phyloP scores from a whole-genome alignment of 2,113 vertebrate genomes.

The Melanocharis versteri region DNA sequence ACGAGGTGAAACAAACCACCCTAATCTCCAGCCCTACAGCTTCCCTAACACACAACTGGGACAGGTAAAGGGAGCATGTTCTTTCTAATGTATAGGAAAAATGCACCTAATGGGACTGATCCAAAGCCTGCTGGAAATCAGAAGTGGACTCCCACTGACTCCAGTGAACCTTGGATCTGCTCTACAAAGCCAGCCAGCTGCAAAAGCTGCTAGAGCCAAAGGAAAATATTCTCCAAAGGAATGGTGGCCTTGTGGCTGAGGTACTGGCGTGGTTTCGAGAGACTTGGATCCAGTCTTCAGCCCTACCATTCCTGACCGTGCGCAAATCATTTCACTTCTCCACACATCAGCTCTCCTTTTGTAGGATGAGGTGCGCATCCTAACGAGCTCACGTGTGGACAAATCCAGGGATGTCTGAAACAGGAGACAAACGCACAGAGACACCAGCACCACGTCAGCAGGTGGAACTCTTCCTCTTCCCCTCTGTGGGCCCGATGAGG shows the following conservation, averaged over 20 bases:
- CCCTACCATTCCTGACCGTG: not conserved
- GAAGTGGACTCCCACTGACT: not conserved
- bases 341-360: not conserved
- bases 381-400: rapidly evolving
- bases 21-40: not conserved
- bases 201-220: constrained; percentile 26
- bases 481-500: not conserved
- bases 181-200: constrained; percentile 6
- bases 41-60: not conserved
- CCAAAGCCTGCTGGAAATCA: not conserved
- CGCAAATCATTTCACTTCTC: not conserved
- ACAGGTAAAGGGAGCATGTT: not conserved
- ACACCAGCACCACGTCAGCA: not conserved
- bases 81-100: not conserved
- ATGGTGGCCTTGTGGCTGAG: not conserved
- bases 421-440: not conserved
- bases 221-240: not conserved
- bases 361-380: not conserved
- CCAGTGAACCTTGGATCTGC: constrained; percentile 3
- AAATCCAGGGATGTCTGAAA: not conserved
- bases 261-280: not conserved
- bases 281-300: not conserved
- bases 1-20: not conserved
- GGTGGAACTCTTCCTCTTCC: not conserved
- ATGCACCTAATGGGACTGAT: not conserved